Percentiles rank a stretch among this genome's conserved stretches.
phyloP scores from a whole-genome alignment of 1,140 invertebrate genomes.

The Glossosoma conforme region DNA sequence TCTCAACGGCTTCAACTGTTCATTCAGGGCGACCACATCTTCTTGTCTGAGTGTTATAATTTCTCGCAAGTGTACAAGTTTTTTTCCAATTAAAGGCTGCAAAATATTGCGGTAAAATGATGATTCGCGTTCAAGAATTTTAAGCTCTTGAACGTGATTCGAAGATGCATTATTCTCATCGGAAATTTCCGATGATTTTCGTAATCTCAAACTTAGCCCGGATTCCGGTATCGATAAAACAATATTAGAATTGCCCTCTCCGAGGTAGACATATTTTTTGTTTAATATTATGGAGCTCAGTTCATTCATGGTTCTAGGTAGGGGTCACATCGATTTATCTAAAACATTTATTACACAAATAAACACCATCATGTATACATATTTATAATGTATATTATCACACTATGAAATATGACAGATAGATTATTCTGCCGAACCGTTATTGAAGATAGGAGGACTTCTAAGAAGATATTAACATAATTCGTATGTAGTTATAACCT shows the following conservation, averaged over 20 bases:
- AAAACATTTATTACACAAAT: too few relatives aligned
- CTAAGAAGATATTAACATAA: too few relatives aligned
- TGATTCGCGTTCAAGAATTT: slow-evolving; percentile 10
- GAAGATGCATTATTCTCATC: not conserved
- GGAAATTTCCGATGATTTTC: slow-evolving; percentile 14
- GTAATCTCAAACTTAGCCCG: slow-evolving; percentile 16
- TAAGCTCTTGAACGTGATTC: slow-evolving; percentile 8
- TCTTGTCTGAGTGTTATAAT: slow-evolving; percentile 34
- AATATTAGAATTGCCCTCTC: slow-evolving; percentile 47
- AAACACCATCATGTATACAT: too few relatives aligned
- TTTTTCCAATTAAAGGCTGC: slow-evolving; percentile 35
- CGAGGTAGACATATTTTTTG: slow-evolving; percentile 37
- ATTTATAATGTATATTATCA: not conserved
- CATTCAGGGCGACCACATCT: slow-evolving; percentile 34
- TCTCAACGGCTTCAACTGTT: slow-evolving; percentile 33
- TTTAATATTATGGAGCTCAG: slow-evolving; percentile 2
- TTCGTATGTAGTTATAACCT: too few relatives aligned
- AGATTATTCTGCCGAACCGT: too few relatives aligned
- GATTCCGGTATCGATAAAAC: slow-evolving; percentile 36
- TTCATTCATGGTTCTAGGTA: slow-evolving; percentile 9
- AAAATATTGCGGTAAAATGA: slow-evolving; percentile 42
- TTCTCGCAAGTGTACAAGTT: slow-evolving; percentile 32
- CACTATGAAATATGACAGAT: too few relatives aligned
- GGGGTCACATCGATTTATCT: too few relatives aligned
- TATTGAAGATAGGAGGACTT: too few relatives aligned